These are phyloP conservation scores for Dolichotis patagonum DNA, from an alignment of 2,113 vertebrate species.

Conservation along the genomic window DNA sequence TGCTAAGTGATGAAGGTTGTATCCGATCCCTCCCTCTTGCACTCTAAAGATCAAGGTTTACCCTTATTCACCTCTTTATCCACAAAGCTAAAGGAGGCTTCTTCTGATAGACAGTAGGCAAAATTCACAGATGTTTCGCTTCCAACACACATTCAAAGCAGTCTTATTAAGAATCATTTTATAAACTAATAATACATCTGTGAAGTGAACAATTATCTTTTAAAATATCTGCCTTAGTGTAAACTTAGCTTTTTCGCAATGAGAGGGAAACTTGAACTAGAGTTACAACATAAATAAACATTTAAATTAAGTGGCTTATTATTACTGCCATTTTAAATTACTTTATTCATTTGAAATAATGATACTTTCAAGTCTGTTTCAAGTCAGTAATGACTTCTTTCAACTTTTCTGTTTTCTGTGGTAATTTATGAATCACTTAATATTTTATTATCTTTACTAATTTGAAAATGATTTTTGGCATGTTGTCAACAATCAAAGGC, in stretches of 20 bases:
- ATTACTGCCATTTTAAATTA: slow-evolving; percentile 12
- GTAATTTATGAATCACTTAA: slow-evolving; percentile 57
- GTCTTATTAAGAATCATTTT: slow-evolving; percentile 38
- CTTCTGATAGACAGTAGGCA: background rate
- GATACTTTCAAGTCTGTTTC: slow-evolving; percentile 2
- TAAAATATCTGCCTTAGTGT: background rate
- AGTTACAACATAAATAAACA: slow-evolving; percentile 43
- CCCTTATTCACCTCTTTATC: background rate
- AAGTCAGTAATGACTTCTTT: background rate
- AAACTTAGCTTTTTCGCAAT: slow-evolving; percentile 22
- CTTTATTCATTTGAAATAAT: slow-evolving; percentile 13
- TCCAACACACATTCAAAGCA: slow-evolving; percentile 37
- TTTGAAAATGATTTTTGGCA: slow-evolving; percentile 70
- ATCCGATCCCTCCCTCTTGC: background rate
- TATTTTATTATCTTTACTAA: slow-evolving; percentile 66
- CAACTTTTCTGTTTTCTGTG: slow-evolving; percentile 39
- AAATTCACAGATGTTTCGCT: background rate
- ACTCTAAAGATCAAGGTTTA: background rate
- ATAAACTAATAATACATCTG: background rate
- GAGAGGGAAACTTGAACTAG: background rate
- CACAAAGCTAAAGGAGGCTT: background rate
- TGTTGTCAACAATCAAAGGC: slow-evolving; percentile 26
- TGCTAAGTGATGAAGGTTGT: background rate
- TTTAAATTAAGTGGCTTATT: background rate
- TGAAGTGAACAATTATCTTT: slow-evolving; percentile 3